Base-by-base conservation (phyloP, 2,797 vertebrate species). In the Anguilla obscura region DNA sequence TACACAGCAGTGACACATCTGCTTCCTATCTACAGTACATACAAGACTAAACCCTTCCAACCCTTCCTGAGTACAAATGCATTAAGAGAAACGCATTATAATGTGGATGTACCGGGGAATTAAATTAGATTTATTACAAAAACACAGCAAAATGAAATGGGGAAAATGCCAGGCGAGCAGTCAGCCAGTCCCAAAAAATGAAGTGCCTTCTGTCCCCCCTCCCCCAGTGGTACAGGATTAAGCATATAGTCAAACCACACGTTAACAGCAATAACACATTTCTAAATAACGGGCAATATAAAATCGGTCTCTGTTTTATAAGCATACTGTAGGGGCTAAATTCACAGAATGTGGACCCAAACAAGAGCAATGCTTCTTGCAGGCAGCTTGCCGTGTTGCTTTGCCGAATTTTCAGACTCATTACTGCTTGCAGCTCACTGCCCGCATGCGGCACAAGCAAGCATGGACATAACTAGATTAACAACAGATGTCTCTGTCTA, bases 191-290 rank as follows among this genome's bases (percentile, higher is more conserved):
- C 90, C 86, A 92, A 93, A 92, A 93, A 94, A 27, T 7, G n/a
- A 54, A 83, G 93, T 93, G 93, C 96, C 96, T 94, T 94, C 93
- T 96, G 93, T 21, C 21, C 3, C 58, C 63, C 63, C 94, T 5
- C 24, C 24, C 63, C 94, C 95, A 96, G 94, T 94, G 93, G 93
- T 93, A 93, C 90, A 92, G 93, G 94, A 96, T 96, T 95, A 95
- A 95, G 95, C 92, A 93, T 91, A 93, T 88, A 91, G 93, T 93
- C 93, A 94, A 94, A 94, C 93, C 93, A 93, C 94, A 94, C 91
- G 88, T 76, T 90, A 91, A 94, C 94, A 92, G 92, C 93, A 96
- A 95, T 94, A 94, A 95, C 96, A 94, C 93, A 95, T 94, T 92
- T 94, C 90, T 87, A 89, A 93, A 91, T 92, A 89, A 91, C 93